Percentiles rank a stretch among this genome's conserved stretches.
These are phyloP conservation scores for Pentalonia nigronervosa DNA, from an alignment of 1,140 invertebrate species.

Conservation along the genomic window DNA sequence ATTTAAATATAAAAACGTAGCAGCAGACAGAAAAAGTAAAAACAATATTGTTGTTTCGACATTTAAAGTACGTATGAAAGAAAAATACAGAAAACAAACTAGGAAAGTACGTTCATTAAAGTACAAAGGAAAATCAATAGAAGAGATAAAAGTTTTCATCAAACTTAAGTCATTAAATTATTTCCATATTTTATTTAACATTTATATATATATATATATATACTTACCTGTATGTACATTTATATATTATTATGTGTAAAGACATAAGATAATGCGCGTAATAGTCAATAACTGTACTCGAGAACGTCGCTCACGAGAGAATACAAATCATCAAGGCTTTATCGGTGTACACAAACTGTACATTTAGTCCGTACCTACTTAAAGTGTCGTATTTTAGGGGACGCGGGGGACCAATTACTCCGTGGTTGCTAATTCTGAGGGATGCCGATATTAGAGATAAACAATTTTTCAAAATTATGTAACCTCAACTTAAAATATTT, in stretches of 20 bases:
- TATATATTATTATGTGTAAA: background rate
- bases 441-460: background rate
- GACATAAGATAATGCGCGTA: background rate
- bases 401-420: background rate
- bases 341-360: background rate
- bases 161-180: conserved; percentile 19
- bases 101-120: background rate
- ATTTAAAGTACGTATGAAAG: background rate
- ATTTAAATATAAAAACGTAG: background rate
- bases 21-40: background rate
- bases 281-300: background rate
- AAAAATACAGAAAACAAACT: background rate
- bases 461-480: background rate
- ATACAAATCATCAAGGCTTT: background rate
- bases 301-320: background rate
- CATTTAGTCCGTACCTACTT: background rate
- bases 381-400: background rate
- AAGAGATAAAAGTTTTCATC: background rate
- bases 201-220: background rate
- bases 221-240: background rate
- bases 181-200: background rate
- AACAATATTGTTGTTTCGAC: background rate
- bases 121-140: background rate
- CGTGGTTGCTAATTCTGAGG: background rate
- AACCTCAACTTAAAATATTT: no score